phyloP scores from a whole-genome alignment of 2,797 vertebrate species.

The Sphaeramia orbicularis region DNA sequence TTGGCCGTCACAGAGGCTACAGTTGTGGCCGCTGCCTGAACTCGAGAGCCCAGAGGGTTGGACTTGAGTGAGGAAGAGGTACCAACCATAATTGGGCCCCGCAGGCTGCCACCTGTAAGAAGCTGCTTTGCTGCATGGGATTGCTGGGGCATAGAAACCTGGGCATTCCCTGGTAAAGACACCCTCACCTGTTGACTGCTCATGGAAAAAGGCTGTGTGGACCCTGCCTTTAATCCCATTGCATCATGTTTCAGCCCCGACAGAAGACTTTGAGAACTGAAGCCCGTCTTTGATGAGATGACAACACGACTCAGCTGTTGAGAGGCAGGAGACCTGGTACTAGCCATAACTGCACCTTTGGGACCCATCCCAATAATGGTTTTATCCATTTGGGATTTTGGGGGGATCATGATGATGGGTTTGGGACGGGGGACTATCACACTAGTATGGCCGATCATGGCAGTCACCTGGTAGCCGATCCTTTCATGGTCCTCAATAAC shows the following conservation, averaged over 20 bases:
- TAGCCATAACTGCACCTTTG: conserved; percentile 89
- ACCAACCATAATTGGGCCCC: conserved; percentile 86
- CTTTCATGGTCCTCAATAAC: conserved; percentile 99
- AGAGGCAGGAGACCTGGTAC: conserved; percentile 87
- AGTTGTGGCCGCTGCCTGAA: conserved; percentile 88
- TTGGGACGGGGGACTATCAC: conserved; percentile 96
- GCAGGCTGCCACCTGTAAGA: conserved; percentile 87
- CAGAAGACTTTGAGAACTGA: conserved; percentile 90
- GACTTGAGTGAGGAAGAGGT: conserved; percentile 88
- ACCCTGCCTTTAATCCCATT: conserved; percentile 89
- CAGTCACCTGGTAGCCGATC: conserved; percentile 98
- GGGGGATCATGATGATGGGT: conserved; percentile 92
- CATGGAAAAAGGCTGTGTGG: conserved; percentile 84
- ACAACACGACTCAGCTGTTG: conserved; percentile 92
- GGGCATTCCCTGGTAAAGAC: conserved; percentile 87
- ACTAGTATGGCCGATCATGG: conserved; percentile 99
- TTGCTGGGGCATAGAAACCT: conserved; percentile 92
- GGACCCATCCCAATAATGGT: conserved; percentile 93
- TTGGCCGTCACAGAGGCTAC: conserved; percentile 85
- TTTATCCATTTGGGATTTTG: conserved; percentile 93
- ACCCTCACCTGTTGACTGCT: conserved; percentile 90
- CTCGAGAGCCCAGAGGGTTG: conserved; percentile 89
- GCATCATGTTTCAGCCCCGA: conserved; percentile 90
- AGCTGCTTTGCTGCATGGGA: conserved; percentile 94
- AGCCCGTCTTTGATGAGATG: conserved; percentile 89